Evolutionary conservation across 2,888 invertebrate species (phyloP), one percentile per base, ranked within the genome.

Genomic region (Congeria kusceri): DNA sequence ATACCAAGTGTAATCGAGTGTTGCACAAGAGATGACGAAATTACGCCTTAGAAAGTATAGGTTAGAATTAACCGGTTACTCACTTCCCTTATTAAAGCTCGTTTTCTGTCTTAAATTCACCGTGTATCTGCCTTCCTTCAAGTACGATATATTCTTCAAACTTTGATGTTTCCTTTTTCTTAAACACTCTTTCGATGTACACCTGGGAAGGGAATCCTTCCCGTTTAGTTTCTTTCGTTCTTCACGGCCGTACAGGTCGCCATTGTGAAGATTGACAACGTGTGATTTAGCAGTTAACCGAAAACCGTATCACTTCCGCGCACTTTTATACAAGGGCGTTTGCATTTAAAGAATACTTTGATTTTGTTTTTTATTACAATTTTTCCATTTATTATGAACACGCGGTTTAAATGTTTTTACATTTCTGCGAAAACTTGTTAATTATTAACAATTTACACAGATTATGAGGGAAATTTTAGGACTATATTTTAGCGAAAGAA

Each of bases 261-360:
- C 87, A 87, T 87, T 86, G 86, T 87, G 84, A 53, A 53, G 77
- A 84, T 77, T 86, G 85, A 84, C 87, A 86, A 87, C 87, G 87
- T 87, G 87, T 86, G 80, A 83, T 68, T 27, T 57, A 57, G 49
- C 61, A 44, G 65, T 44, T 61, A 57, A 59, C 23, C 28, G 53
- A n/a, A 46, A 49, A 67, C 78, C 71, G 71, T 28, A 20, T 65
- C 58, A 72, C 71, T 57, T 64, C 47, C 9, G 71, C 64, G 71
- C 18, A 65, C 25, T 32, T 44, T 64, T 53, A 53, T 15, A 53
- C 25, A 53, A 25, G 53, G 53, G 39, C 39, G 39, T 39, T 39
- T 39, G 39, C 39, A 11, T 39, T 39, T 5, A 15, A 39, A 1
- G 39, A 11, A 13, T 3, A 3, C 15, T 13, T 39, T 39, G 3